Conservation (phyloP, 2,888 invertebrate genomes). For the Anticlea derivata region DNA sequence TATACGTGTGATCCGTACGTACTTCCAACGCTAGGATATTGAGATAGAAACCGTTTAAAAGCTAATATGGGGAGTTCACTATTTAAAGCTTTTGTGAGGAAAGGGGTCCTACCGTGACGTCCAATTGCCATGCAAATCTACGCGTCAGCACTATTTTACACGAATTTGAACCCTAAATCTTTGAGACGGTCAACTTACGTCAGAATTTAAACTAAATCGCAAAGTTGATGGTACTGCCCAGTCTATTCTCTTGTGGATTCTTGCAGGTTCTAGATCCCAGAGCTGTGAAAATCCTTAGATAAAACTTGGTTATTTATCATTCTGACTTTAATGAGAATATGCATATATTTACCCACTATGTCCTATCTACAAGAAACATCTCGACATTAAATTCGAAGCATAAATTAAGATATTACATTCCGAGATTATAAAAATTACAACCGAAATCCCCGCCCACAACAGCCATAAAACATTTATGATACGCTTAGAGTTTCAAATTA, state of each 20-base stretch:
- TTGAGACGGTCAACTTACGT: no score
- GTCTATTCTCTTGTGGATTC: no score
- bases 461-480: conserved; percentile 38
- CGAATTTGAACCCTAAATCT: no score
- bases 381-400: conserved; percentile 6
- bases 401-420: conserved; percentile 18
- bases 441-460: conserved; percentile 29
- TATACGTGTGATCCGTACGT: conserved; percentile 49
- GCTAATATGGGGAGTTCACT: background rate
- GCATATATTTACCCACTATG: background rate
- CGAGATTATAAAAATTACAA: conserved; percentile 28
- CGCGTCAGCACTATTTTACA: no score
- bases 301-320: no score
- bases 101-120: no score
- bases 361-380: conserved; percentile 3
- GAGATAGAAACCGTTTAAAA: conserved; percentile 7
- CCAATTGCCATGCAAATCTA: no score
- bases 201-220: no score
- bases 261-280: no score
- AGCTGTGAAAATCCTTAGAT: no score
- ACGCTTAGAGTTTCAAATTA: conserved; percentile 37
- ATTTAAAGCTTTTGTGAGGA: background rate
- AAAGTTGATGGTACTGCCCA: no score
- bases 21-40: conserved; percentile 17
- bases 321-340: no score